Base-by-base conservation (phyloP, 2,888 invertebrate species). In the Nephrotoma flavescens region DNA sequence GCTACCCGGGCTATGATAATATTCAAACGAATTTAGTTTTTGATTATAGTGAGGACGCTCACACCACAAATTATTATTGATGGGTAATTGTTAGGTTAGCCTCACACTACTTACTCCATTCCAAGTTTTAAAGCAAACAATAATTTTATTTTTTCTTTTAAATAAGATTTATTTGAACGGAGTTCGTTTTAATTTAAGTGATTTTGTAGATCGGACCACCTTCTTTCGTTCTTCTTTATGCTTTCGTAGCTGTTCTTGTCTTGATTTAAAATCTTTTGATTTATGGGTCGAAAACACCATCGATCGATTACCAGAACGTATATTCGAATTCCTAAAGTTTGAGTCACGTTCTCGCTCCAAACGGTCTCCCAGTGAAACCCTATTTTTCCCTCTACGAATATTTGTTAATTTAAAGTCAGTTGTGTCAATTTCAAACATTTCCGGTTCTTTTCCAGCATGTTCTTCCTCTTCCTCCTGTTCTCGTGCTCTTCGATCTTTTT, bases 271-370 rank as follows among this genome's bases (percentile, higher is more conserved):
- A 87, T 94, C 92, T 15, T 92, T 91, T 88, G 93, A 93, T 88
- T 93, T 92, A 89, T 57, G 52, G 19, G 95, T 93, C 4, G 93
- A 93, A 89, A 97, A 97, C 31, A 95, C 95, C 95, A 97, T 96
- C 92, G 96, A 96, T 86, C 95, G 93, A 90, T 95, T 96, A 83
- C 97, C 95, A 11, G 94, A 96, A 86, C 95, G 93, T 90, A 95
- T 96, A 83, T 97, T 95, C 11, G 94, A 91, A 0, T 95, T 92
- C 89, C 95, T 92, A 88, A 93, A 89, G 89, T 94, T 89, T 90
- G 92, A 90, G 89, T 93, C 90, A 84, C 93, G 93, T 89, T 96
- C 95, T 88, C 92, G 93, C 86, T 92, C 91, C 41, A 97, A 91
- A 89, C 97, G 93, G 88, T 97, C 96, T 42, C 95, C 96, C 42